Evolutionary conservation across 2,797 vertebrate genomes (phyloP).

Genomic region (Pantherophis vulpinus): DNA sequence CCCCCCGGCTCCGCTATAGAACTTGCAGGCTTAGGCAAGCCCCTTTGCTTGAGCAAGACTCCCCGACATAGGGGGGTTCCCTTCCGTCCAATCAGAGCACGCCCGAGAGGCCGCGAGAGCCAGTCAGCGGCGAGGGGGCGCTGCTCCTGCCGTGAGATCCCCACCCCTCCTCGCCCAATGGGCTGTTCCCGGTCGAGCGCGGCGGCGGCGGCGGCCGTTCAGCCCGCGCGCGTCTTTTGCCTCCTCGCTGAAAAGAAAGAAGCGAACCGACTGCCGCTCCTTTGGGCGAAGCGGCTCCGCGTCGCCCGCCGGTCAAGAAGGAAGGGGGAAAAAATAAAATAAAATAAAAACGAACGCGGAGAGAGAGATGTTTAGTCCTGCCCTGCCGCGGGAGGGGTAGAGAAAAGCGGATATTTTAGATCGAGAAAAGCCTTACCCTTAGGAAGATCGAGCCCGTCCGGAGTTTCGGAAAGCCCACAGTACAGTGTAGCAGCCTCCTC

Average conservation of each 20-base stretch:
- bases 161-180: neutral
- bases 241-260: neutral
- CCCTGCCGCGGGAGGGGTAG: neutral
- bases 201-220: neutral
- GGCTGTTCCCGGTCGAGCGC: neutral
- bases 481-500: neutral
- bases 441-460: neutral
- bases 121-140: constrained; percentile 25
- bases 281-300: neutral
- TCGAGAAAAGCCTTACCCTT: neutral
- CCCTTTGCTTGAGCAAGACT: neutral
- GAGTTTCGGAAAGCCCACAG: neutral
- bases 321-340: too few species aligned
- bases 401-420: neutral
- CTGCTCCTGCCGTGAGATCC: constrained; percentile 20
- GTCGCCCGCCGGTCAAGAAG: constrained; percentile 11
- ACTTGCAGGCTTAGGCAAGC: constrained; percentile 19
- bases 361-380: neutral
- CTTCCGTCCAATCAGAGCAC: constrained; percentile 37
- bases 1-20: constrained; percentile 33
- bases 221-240: neutral
- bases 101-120: neutral
- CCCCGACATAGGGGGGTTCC: neutral
- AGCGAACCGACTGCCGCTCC: neutral
- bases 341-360: neutral